Percentiles rank a stretch among this genome's conserved stretches.
phyloP scores from a whole-genome alignment of 2,888 invertebrate genomes.

The Phaonia tiefii region DNA sequence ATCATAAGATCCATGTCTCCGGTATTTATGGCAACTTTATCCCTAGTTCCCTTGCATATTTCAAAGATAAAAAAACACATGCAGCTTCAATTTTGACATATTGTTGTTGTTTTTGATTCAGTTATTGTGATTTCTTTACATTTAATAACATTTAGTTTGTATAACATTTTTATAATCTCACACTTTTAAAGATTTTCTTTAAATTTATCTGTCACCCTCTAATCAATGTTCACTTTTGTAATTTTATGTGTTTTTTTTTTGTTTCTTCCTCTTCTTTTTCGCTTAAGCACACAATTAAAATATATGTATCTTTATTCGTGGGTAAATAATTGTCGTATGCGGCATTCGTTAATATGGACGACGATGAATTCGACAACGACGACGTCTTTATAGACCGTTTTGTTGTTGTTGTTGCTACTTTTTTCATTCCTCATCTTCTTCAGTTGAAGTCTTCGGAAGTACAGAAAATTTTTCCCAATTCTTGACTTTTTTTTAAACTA shows the following conservation, averaged over 20 bases:
- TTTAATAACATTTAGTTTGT: background rate
- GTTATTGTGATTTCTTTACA: constrained; percentile 1
- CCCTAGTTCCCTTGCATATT: too few relatives aligned
- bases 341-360: constrained; percentile 64
- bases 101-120: constrained; percentile 16
- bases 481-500: background rate
- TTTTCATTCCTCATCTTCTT: constrained; percentile 48
- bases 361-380: constrained; percentile 43
- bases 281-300: constrained; percentile 45
- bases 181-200: constrained; percentile 1
- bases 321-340: constrained; percentile 63
- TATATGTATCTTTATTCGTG: constrained; percentile 59
- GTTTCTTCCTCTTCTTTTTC: constrained; percentile 27
- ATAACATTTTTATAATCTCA: background rate
- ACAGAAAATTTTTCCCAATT: constrained; percentile 71
- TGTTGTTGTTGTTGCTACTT: constrained; percentile 55
- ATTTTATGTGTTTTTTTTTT: constrained; percentile 6
- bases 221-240: constrained; percentile 20
- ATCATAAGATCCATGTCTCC: too few relatives aligned
- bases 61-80: constrained; percentile 27
- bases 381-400: constrained; percentile 62
- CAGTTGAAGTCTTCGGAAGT: constrained; percentile 74
- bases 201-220: background rate
- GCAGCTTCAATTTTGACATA: constrained; percentile 37
- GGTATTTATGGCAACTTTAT: too few relatives aligned